Evolutionary conservation across 2,797 vertebrate species (phyloP).

Genomic region (Crypturellus tataupa): DNA sequence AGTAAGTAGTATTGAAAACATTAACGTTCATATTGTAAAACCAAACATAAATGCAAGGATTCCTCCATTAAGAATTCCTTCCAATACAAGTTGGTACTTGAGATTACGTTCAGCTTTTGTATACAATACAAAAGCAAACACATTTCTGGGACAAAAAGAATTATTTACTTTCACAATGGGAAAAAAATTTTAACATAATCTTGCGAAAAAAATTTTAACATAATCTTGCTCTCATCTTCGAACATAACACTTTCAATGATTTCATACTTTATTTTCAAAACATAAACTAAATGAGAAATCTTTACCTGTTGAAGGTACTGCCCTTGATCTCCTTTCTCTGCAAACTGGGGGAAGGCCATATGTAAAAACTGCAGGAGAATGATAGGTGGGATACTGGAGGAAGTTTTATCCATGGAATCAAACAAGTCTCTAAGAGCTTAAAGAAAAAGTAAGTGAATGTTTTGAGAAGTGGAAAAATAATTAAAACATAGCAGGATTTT

Average conservation of each 20-base stretch:
- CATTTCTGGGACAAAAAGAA: neutral
- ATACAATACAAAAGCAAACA: neutral
- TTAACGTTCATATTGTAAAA: neutral
- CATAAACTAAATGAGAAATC: neutral
- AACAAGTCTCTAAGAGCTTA: conserved; percentile 97
- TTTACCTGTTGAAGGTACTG: conserved; percentile 98
- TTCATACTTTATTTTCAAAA: neutral
- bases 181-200: neutral
- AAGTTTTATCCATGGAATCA: conserved; percentile 99
- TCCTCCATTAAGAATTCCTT: neutral
- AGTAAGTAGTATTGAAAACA: neutral
- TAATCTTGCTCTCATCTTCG: neutral
- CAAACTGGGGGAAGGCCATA: conserved; percentile 99
- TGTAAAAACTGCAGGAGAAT: conserved; percentile 98
- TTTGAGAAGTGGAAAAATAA: conserved; percentile 68
- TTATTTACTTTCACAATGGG: neutral
- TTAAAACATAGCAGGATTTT: conserved; percentile 15
- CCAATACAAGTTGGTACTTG: neutral
- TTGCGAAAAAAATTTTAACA: neutral
- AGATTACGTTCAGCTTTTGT: neutral
- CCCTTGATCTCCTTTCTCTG: conserved; percentile 98
- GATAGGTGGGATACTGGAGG: conserved; percentile 97
- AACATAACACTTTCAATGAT: neutral
- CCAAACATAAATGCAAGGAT: neutral
- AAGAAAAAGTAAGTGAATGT: conserved; percentile 70